Percentiles rank a stretch among this genome's conserved stretches.
phyloP scores from a whole-genome alignment of 2,797 vertebrate genomes.

The Nannoperca australis region DNA sequence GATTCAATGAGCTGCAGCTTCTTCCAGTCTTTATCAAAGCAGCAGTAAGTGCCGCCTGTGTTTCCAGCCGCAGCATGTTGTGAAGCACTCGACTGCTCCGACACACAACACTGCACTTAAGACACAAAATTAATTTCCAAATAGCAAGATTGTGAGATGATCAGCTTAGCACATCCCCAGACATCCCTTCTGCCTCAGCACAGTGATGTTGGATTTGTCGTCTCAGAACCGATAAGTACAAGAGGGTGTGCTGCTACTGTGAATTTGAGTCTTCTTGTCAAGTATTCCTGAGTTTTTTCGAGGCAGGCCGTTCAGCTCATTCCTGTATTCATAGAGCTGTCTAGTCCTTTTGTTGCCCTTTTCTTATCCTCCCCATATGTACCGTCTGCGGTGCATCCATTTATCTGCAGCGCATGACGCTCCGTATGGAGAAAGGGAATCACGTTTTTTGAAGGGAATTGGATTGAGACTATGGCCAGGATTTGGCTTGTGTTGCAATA shows the following conservation, averaged over 20 bases:
- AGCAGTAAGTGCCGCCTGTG: slow-evolving; percentile 12
- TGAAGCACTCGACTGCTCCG: slow-evolving; percentile 20
- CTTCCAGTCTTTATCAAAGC: slow-evolving; percentile 38
- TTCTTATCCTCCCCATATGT: slow-evolving; percentile 37
- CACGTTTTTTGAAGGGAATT: slow-evolving; percentile 19
- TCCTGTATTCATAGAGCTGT: slow-evolving; percentile 34
- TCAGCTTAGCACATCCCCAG: slow-evolving; percentile 47
- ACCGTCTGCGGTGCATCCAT: slow-evolving; percentile 36
- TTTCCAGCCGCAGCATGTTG: slow-evolving; percentile 26
- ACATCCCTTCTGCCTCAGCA: slow-evolving; percentile 43
- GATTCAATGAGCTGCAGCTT: slow-evolving; percentile 38
- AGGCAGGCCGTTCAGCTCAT: slow-evolving; percentile 11
- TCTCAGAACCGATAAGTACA: slow-evolving; percentile 44
- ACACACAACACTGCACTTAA: slow-evolving; percentile 58
- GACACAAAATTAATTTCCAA: slow-evolving; percentile 69
- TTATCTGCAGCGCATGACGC: slow-evolving; percentile 26
- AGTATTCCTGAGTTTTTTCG: not conserved
- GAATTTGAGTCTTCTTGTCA: slow-evolving; percentile 31
- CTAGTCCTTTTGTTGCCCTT: slow-evolving; percentile 35
- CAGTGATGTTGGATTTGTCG: slow-evolving; percentile 62
- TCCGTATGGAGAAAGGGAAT: not conserved
- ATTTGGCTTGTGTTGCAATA: slow-evolving; percentile 23
- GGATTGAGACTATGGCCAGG: slow-evolving; percentile 23
- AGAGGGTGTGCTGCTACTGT: slow-evolving; percentile 38
- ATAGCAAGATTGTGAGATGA: slow-evolving; percentile 51